These are phyloP conservation scores for Rhagonycha fulva DNA, from an alignment of 2,888 invertebrate species.

Conservation along the genomic window DNA sequence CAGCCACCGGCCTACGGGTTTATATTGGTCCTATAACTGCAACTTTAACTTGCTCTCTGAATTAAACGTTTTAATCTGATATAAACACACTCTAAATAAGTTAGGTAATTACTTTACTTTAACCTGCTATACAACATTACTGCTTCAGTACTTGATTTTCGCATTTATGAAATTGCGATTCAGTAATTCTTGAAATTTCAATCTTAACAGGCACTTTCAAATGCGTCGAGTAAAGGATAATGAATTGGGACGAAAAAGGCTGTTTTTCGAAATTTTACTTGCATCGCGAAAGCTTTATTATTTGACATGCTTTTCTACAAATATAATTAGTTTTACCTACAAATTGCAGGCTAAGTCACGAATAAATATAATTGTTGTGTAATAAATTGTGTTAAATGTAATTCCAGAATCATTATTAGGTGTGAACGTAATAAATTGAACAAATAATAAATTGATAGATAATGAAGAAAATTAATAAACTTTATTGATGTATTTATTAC, in stretches of 20 bases:
- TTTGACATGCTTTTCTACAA: too few species aligned
- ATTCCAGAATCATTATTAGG: not conserved
- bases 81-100: constrained; percentile 35
- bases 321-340: not conserved
- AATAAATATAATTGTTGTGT: not conserved
- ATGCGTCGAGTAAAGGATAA: not conserved
- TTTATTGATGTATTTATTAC: not conserved
- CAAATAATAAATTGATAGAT: not conserved
- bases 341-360: not conserved
- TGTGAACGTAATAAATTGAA: not conserved
- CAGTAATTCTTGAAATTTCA: not conserved
- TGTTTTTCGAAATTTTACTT: not conserved
- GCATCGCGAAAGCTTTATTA: not conserved
- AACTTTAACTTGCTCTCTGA: constrained; percentile 44
- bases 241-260: not conserved
- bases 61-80: constrained; percentile 52
- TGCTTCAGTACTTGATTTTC: not conserved
- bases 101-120: constrained; percentile 29
- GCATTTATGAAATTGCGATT: not conserved
- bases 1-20: constrained; percentile 52
- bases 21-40: constrained; percentile 50
- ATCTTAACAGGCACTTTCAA: not conserved
- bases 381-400: not conserved
- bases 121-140: constrained; percentile 15
- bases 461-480: not conserved